Percentiles rank a stretch among this genome's conserved stretches.
These are phyloP conservation scores for Physella acuta DNA, from an alignment of 1,140 invertebrate species.

Conservation along the genomic window DNA sequence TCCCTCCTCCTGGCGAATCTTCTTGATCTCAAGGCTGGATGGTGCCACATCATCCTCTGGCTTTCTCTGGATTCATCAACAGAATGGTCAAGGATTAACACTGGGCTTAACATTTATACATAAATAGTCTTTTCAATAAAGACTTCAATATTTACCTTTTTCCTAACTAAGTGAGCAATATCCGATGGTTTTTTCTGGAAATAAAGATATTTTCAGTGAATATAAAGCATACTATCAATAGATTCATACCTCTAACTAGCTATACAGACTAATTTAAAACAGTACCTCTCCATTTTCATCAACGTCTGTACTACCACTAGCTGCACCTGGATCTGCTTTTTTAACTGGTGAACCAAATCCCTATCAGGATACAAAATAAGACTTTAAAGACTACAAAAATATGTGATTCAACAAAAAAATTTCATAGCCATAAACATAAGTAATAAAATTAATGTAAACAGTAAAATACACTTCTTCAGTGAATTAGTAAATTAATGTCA, in stretches of 20 bases:
- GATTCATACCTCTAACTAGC: background rate
- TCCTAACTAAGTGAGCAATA: conserved; percentile 19
- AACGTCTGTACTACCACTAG: background rate
- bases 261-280: background rate
- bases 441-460: background rate
- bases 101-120: background rate
- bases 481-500: background rate
- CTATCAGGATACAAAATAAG: background rate
- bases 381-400: background rate
- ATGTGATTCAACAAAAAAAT: background rate
- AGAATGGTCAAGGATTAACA: background rate
- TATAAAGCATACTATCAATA: background rate
- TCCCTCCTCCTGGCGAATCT: background rate
- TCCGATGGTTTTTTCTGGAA: conserved; percentile 20
- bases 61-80: background rate
- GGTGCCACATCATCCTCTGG: background rate
- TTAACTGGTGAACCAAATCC: conserved; percentile 16
- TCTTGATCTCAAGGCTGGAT: background rate
- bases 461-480: background rate
- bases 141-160: conserved; percentile 9
- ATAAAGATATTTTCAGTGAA: background rate
- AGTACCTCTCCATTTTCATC: conserved; percentile 24
- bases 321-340: background rate
- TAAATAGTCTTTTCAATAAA: background rate
- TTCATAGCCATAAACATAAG: background rate